Conservation (phyloP, 1,140 invertebrate genomes). For the Scaptodrosophila lebanonensis region DNA sequence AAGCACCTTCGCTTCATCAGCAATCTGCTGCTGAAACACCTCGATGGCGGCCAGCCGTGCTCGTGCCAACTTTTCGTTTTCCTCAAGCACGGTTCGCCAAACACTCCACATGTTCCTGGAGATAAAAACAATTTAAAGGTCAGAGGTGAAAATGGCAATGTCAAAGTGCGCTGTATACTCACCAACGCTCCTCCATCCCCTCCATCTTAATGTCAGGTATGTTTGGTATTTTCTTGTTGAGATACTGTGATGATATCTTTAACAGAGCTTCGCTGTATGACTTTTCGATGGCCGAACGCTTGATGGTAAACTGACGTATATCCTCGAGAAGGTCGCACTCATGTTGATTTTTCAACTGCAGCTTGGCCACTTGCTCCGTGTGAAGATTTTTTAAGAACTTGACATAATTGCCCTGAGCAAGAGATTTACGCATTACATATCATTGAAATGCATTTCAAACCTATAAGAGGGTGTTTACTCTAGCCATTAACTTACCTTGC, state of each 20-base stretch:
- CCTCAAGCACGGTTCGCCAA: slow-evolving; percentile 95
- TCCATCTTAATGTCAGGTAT: slow-evolving; percentile 92
- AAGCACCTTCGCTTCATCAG: slow-evolving; percentile 92
- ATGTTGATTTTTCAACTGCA: slow-evolving; percentile 96
- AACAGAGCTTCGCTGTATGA: slow-evolving; percentile 95
- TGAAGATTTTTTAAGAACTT: slow-evolving; percentile 95
- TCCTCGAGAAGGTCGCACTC: slow-evolving; percentile 96
- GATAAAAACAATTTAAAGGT: too few relatives aligned
- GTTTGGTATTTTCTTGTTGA: slow-evolving; percentile 94
- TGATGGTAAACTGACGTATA: slow-evolving; percentile 93
- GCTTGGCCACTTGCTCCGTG: slow-evolving; percentile 92
- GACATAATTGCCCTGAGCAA: slow-evolving; percentile 87
- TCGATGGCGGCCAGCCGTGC: slow-evolving; percentile 93
- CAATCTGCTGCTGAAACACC: slow-evolving; percentile 95
- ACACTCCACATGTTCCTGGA: slow-evolving; percentile 96
- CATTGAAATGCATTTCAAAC: too few relatives aligned
- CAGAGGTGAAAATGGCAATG: neutral
- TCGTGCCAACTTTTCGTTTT: slow-evolving; percentile 95
- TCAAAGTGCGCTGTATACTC: slow-evolving; percentile 35
- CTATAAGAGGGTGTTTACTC: neutral
- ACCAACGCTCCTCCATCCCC: slow-evolving; percentile 93
- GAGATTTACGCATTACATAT: neutral
- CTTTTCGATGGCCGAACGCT: slow-evolving; percentile 94
- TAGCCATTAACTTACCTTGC: slow-evolving; percentile 56
- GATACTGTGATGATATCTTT: slow-evolving; percentile 92